These are phyloP conservation scores for Zelleria hepariella DNA, from an alignment of 2,888 invertebrate species.

Conservation along the genomic window DNA sequence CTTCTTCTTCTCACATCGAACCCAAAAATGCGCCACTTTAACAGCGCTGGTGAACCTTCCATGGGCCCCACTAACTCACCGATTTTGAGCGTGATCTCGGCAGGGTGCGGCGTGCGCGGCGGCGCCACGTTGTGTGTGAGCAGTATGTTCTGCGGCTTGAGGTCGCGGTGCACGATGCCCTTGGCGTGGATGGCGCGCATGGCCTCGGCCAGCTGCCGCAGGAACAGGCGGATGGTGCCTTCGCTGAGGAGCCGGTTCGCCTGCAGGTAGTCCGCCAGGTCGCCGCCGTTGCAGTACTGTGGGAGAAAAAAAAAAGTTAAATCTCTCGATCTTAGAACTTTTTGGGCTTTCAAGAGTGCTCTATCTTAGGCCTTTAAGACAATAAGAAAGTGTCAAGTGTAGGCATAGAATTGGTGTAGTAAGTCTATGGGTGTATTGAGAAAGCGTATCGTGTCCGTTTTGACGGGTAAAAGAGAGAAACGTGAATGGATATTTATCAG, in stretches of 20 bases:
- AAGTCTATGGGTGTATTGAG: no score
- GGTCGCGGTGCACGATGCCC: constrained; percentile 98
- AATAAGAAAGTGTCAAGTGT: no score
- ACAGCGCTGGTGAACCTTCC: no score
- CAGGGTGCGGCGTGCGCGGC: constrained; percentile 77
- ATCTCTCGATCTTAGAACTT: background rate
- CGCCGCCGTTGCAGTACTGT: constrained; percentile 99
- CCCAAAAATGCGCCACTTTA: no score
- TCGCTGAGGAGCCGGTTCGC: constrained; percentile 96
- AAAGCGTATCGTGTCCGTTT: no score
- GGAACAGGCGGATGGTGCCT: constrained; percentile 95
- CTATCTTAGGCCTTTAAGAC: no score
- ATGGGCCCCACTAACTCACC: constrained; percentile 66
- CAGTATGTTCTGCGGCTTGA: constrained; percentile 99
- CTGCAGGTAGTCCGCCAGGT: constrained; percentile 96
- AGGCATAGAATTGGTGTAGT: no score
- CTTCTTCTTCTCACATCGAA: no score
- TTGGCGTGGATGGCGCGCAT: constrained; percentile 98
- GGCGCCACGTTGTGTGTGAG: constrained; percentile 83
- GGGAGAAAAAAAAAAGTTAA: background rate
- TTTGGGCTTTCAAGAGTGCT: background rate
- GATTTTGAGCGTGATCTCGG: constrained; percentile 94
- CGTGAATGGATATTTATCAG: no score
- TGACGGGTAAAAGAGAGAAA: no score
- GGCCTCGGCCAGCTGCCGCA: constrained; percentile 96